Base-by-base conservation (phyloP, 2,888 invertebrate species). In the Luffia ferchaultella region DNA sequence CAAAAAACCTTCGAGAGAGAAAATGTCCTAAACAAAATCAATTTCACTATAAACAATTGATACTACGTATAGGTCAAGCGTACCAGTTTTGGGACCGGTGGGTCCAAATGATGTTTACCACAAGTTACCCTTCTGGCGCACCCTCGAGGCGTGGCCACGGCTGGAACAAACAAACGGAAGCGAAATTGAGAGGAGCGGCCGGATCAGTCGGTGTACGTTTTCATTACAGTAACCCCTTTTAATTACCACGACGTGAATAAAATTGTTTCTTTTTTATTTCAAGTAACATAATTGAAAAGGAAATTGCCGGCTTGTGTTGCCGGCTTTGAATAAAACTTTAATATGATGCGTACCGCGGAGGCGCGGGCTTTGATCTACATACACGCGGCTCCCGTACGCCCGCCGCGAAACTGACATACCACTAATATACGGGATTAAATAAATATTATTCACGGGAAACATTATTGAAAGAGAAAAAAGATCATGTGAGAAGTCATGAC, bases 181-280 rank as follows among this genome's bases (percentile, higher is more conserved):
- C 75, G 70, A 79, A 80, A 82, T 79, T 76, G 78, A 80, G 80
- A 80, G 77, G 72, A 79, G 76, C 74, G 71, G 68, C 77, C 78
- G 78, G 76, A 78, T 80, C 77, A 70, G 71, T 61, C 76, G 72
- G 77, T 78, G 77, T 82, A 83, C 80, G 80, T 82, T 83, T 82
- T 79, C 77, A 82, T 80, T 80, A 80, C 77, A 74, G 73, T 78
- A 82, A 80, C 82, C 82, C 80, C 77, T 82, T 83, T 83, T 83
- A 83, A 83, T 83, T 83, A 80, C 82, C 75, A 73, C 68, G 73
- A 71, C 69, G 75, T 70, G 74, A 79, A 80, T 76, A 79, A 83
- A 49, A 30, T 30, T 30, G 12, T 30, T 30, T 30, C 5, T 30
- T 12, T 12, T 30, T 30, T 30, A 30, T 30, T 12, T 30, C 12